Evolutionary conservation across 2,797 vertebrate genomes (phyloP), one percentile per base, ranked within the genome.

Genomic region (Acrossocheilus fasciatus): DNA sequence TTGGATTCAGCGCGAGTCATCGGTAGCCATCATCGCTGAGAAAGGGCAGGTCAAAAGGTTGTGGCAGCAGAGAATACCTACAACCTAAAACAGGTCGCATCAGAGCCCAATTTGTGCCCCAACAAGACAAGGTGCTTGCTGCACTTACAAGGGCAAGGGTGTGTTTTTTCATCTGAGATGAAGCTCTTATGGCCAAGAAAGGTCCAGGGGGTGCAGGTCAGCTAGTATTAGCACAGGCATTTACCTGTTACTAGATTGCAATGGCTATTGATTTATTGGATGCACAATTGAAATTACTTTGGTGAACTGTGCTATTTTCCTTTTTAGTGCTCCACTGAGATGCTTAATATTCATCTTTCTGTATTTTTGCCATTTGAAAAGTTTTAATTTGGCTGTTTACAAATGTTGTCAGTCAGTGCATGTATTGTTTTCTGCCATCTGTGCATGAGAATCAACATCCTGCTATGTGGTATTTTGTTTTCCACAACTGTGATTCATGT

Each of bases 81-180:
- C 87, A 88, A 88, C 78, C 80, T 73, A 64, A 86, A 86, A 80
- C 77, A 81, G 69, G 77, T 81, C 54, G 57, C 82, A 87, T 79
- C 82, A 69, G 39, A 87, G 78, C 68, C 73, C 43, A 84, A 69
- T 84, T 87, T 84, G 82, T 81, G 57, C 75, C 80, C 80, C 82
- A 77, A 80, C 84, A 82, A 72, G 84, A 86, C 78, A 43, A 70
- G 83, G 87, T 73, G 84, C 73, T 81, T 76, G 83, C 36, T 43
- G 50, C 73, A 74, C 52, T 88, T 64, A 85, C 80, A 83, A 88
- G 84, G 84, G 75, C 84, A 88, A 73, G 76, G 66, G 64, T 88
- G 34, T n/a, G 30, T 74, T 66, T 17, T 66, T 73, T 81, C 69
- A 81, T 81, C 30, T 6, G 45, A 41, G 41, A 74, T 78, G 15